A percentile compares a stretch with the other conserved stretches of the same genome.
phyloP scores from a whole-genome alignment of 2,113 vertebrate species.

The Esox niger region DNA sequence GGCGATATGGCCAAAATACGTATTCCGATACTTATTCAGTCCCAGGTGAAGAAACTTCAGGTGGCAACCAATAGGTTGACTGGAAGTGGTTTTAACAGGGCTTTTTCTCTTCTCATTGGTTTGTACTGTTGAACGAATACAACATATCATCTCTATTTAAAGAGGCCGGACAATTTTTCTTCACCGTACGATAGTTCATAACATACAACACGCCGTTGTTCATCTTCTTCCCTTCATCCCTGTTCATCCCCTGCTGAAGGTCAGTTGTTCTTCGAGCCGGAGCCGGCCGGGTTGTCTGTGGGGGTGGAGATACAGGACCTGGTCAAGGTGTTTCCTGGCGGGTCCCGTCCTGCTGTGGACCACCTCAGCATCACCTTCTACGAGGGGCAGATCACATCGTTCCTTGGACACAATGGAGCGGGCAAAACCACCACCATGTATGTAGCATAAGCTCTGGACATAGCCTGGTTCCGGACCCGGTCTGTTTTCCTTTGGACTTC shows the following conservation, averaged over 20 bases:
- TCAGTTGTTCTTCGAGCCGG: slow-evolving; percentile 83
- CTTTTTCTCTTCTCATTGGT: too few species aligned
- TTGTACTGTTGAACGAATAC: too few species aligned
- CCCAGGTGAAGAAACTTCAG: too few species aligned
- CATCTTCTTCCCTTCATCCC: background rate
- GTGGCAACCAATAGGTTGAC: too few species aligned
- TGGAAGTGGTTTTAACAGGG: too few species aligned
- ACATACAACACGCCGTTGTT: too few species aligned
- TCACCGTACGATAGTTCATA: too few species aligned
- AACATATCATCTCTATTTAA: too few species aligned
- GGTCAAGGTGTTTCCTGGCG: slow-evolving; percentile 79
- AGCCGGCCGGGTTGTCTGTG: slow-evolving; percentile 77
- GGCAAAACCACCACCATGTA: slow-evolving; percentile 80
- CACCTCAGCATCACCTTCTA: slow-evolving; percentile 76
- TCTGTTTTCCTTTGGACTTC: background rate
- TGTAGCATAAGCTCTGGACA: background rate
- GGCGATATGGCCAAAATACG: too few species aligned
- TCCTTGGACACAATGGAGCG: slow-evolving; percentile 78
- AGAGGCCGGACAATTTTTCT: too few species aligned
- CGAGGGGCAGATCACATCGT: slow-evolving; percentile 77
- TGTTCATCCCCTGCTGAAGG: slow-evolving; percentile 55
- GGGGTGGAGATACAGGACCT: slow-evolving; percentile 88
- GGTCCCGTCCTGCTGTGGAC: slow-evolving; percentile 73
- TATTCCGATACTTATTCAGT: too few species aligned
- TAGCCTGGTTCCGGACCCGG: background rate